A percentile compares a stretch with the other conserved stretches of the same genome.
Evolutionary conservation across 1,140 invertebrate genomes (phyloP).

Genomic region (Bombyx mori): ASM3026992v2 NC_085111.1:7828001-7828500

Average conservation of each 20-base stretch:
- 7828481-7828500: constrained; percentile 63
- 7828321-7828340: constrained; percentile 43
- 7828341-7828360: constrained; percentile 57
- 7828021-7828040: constrained; percentile 48
- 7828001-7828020: constrained; percentile 50
- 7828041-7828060: constrained; percentile 63
- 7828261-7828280: constrained; percentile 45
- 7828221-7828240: constrained; percentile 52
- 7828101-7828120: constrained; percentile 36
- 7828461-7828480: constrained; percentile 53
- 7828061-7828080: constrained; percentile 58
- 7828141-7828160: constrained; percentile 35
- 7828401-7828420: constrained; percentile 61
- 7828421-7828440: constrained; percentile 52
- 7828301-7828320: constrained; percentile 50
- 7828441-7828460: constrained; percentile 46
- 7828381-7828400: constrained; percentile 45
- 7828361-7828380: constrained; percentile 42
- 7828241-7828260: constrained; percentile 40
- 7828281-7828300: constrained; percentile 49
- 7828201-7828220: constrained; percentile 51
- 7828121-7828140: constrained; percentile 51
- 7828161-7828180: constrained; percentile 44
- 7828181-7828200: constrained; percentile 56
- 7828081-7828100: constrained; percentile 56